Percentiles rank a stretch among this genome's conserved stretches.
Conservation (phyloP, 2,888 invertebrate species). For the Tricholauxania praeusta region DNA sequence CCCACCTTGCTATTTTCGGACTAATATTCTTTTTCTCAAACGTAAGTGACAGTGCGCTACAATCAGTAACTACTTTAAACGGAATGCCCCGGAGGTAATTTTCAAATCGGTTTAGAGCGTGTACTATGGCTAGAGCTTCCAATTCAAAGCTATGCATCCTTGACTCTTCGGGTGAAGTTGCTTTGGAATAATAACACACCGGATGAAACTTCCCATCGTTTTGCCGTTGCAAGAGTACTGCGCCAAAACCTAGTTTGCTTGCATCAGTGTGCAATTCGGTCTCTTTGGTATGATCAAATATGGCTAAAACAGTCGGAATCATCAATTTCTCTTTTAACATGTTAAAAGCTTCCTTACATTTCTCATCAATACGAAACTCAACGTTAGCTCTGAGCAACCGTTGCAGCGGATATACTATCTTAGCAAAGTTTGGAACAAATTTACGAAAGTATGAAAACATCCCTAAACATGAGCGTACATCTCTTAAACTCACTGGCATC, state of each 20-base stretch:
- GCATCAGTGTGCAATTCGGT: slow-evolving; percentile 60
- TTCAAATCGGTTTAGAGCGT: slow-evolving; percentile 44
- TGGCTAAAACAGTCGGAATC: slow-evolving; percentile 49
- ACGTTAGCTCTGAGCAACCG: slow-evolving; percentile 30
- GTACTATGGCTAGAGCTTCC: slow-evolving; percentile 53
- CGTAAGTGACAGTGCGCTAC: slow-evolving; percentile 1
- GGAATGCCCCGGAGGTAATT: too few relatives aligned
- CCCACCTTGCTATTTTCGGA: slow-evolving; percentile 55
- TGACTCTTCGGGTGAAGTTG: slow-evolving; percentile 48
- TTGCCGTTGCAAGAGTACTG: slow-evolving; percentile 52
- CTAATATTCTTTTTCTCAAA: slow-evolving; percentile 46
- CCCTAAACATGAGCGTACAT: slow-evolving; percentile 35
- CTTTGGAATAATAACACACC: slow-evolving; percentile 57
- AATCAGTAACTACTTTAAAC: too few relatives aligned
- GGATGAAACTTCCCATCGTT: slow-evolving; percentile 53
- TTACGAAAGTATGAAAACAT: slow-evolving; percentile 39
- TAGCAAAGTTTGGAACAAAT: slow-evolving; percentile 37
- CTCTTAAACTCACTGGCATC: slow-evolving; percentile 12
- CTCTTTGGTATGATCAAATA: slow-evolving; percentile 52
- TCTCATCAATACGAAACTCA: slow-evolving; percentile 35
- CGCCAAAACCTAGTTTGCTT: slow-evolving; percentile 52
- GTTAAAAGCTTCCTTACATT: slow-evolving; percentile 36
- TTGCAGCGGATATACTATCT: slow-evolving; percentile 37
- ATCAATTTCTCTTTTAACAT: slow-evolving; percentile 39
- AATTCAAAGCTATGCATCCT: slow-evolving; percentile 56